phyloP scores from a whole-genome alignment of 2,113 vertebrate genomes.

The Acinonyx jubatus region DNA sequence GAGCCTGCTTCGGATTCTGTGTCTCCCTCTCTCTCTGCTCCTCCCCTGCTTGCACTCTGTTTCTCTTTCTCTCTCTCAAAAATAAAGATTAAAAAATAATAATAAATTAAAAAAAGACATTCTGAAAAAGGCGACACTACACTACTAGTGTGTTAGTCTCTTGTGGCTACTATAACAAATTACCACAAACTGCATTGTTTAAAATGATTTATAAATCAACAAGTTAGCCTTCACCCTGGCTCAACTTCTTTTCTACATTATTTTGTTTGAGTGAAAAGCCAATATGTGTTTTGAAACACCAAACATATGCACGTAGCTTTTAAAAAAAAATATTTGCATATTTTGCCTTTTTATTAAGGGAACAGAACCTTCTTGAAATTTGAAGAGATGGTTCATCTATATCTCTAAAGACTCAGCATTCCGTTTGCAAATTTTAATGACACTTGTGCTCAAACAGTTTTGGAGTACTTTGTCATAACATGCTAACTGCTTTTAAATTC shows the following conservation, averaged over 20 bases:
- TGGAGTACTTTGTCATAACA: slow-evolving; percentile 62
- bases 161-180: not conserved
- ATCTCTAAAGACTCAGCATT: slow-evolving; percentile 30
- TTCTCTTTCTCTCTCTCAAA: too few species aligned
- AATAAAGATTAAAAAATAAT: too few species aligned
- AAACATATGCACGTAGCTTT: slow-evolving; percentile 30
- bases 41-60: too few species aligned
- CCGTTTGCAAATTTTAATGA: slow-evolving; percentile 68
- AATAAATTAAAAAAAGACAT: not conserved
- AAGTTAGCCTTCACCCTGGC: not conserved
- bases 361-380: slow-evolving; percentile 48
- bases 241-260: slow-evolving; percentile 16
- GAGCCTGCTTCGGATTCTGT: too few species aligned
- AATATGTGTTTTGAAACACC: slow-evolving; percentile 58
- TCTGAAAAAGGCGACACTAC: not conserved
- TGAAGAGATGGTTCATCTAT: slow-evolving; percentile 45
- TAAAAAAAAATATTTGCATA: slow-evolving; percentile 40
- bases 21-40: too few species aligned
- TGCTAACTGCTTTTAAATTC: slow-evolving; percentile 58
- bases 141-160: not conserved
- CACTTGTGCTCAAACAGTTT: slow-evolving; percentile 59
- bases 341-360: slow-evolving; percentile 56
- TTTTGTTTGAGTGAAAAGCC: slow-evolving; percentile 52
- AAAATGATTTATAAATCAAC: slow-evolving; percentile 31
- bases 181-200: not conserved